Percentiles rank a stretch among this genome's conserved stretches.
Conservation (phyloP, 2,113 vertebrate species). For the Alectura lathami region DNA sequence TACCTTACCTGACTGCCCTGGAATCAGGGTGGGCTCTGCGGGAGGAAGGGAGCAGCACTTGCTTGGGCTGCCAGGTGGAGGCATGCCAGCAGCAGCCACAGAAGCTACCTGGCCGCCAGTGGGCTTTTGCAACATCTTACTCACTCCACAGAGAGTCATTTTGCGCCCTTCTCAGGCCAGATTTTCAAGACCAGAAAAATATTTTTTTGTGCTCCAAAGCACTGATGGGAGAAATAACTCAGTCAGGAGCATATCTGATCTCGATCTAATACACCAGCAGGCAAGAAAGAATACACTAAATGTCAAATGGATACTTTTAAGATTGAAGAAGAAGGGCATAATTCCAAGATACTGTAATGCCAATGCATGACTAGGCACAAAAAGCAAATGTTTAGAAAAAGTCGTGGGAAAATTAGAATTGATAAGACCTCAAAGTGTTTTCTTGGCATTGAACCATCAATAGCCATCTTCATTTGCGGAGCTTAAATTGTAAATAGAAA, state of each 20-base stretch:
- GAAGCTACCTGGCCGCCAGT: not conserved
- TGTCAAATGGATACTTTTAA: not conserved
- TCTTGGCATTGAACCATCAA: not conserved
- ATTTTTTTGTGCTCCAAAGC: not conserved
- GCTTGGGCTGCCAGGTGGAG: not conserved
- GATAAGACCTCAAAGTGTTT: not conserved
- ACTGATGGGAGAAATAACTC: not conserved
- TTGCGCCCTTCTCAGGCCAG: not conserved
- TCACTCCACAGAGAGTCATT: not conserved
- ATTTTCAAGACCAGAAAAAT: not conserved
- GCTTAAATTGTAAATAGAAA: not conserved
- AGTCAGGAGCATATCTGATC: not conserved
- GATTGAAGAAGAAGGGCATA: not conserved
- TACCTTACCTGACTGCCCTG: slow-evolving; percentile 29
- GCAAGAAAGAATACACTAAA: not conserved
- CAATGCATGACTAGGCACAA: not conserved
- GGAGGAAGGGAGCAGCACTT: not conserved
- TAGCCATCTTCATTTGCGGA: not conserved
- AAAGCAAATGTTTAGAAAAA: not conserved
- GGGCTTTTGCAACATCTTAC: not conserved
- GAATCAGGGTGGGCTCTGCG: slow-evolving; percentile 10
- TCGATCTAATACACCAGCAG: not conserved
- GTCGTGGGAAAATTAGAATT: not conserved
- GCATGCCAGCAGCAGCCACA: not conserved
- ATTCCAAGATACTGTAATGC: not conserved